Base-by-base conservation (phyloP, 2,888 invertebrate genomes). In the Rutpela maculata region DNA sequence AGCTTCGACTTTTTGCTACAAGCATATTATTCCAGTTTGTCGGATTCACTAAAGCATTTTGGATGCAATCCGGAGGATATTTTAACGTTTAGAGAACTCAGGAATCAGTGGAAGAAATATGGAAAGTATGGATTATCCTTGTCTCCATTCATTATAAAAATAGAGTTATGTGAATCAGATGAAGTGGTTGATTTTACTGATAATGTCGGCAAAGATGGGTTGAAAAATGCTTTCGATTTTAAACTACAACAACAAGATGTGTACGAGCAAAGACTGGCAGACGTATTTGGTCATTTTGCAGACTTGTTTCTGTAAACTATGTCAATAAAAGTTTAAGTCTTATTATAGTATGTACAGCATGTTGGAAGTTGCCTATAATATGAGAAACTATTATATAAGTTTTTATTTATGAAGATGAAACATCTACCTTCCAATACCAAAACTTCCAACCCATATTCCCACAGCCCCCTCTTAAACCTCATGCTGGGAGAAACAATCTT, bases 161-260 rank as follows among this genome's bases (percentile, higher is more conserved):
- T 83, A 0, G 82, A 80, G 38, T 75, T 85, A 22, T 82, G 80
- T 11, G 76, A 83, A 11, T 63, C 65, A n/a, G 79, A 83, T 31
- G 83, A 85, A 72, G 82, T 82, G 12, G 79, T 81, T 6, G 84
- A 85, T 73, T 75, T 85, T 18, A 79, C 79, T 12, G 80, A 78
- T 57, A 19, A 4, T 17, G 55, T 60, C 75, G n/a, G 79, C 79
- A 7, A 81, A 79, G 10, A 66, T 77, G 38, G 26, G 9, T 15
- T 82, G 22, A 50, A n/a, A 1, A 74, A 77, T 4, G 68, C 75
- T 10, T 70, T 80, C 55, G 65, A 76, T 43, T 50, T 76, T 5
- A 55, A 78, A 19, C 72, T 85, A 3, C 78, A 81, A 63, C 65
- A 81, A 18, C 78, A 78, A 57, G 72, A 80, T 18, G 77, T 55